Evolutionary conservation across 2,888 invertebrate species (phyloP), one percentile per base, ranked within the genome.

Genomic region (Idaea straminata): DNA sequence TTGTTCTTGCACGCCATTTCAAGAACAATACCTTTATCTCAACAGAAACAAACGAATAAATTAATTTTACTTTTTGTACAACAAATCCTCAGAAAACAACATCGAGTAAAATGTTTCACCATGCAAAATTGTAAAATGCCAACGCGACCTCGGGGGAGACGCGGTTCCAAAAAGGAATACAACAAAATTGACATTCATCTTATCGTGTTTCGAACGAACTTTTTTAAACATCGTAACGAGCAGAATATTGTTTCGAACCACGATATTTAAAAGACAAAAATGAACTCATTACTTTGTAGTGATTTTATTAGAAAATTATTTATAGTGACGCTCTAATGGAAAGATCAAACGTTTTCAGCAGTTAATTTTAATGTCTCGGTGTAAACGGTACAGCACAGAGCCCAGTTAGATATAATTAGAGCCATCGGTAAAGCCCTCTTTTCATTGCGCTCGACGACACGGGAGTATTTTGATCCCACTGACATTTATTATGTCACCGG

Each of bases 361-460:
- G 91, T 91, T 91, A 90, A 91, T 91, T 91, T 92, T 92, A 91
- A 91, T 91, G 91, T 90, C 91, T 87, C 87, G 78, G 85, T 90
- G 89, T 88, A 87, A 87, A 86, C 86, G 86, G 83, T 82, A 86
- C 80, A 78, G 81, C 82, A 85, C 80, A 78, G 81, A 78, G 78
- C 72, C 83, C 78, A 82, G 89, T 83, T 89, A 86, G 89, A 87
- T 91, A 92, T 92, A 91, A 92, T 91, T 92, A 91, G 91, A 89
- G 83, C 80, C 81, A 86, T 87, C 81, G 84, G 86, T 85, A 77
- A 80, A 83, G 83, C 80, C 80, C 76, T 83, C 79, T 78, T 84
- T 82, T 83, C 86, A 81, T 79, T 77, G 80, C 77, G 74, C 70
- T 74, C 75, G 78, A 77, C 78, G 82, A 63, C 63, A 78, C 77